phyloP scores from a whole-genome alignment of 1,140 invertebrate species.

The Temnothorax longispinosus region DNA sequence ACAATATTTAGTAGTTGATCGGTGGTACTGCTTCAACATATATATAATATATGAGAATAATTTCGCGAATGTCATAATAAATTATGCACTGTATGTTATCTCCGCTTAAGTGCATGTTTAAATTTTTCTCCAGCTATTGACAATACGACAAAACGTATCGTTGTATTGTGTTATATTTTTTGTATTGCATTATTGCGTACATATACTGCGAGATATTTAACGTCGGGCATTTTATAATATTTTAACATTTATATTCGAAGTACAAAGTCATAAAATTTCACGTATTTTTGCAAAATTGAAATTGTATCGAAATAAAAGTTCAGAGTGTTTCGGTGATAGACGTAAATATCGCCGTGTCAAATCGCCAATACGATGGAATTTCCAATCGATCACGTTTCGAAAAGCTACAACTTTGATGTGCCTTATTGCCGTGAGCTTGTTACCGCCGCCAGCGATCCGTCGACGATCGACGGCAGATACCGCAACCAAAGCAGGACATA shows the following conservation, averaged over 20 bases:
- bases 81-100: neutral
- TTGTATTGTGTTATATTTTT: neutral
- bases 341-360: constrained; percentile 8
- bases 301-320: neutral
- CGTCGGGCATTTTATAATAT: neutral
- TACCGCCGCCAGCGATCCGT: constrained; percentile 21
- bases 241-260: neutral
- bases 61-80: neutral
- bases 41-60: neutral
- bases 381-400: constrained; percentile 31
- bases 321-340: constrained; percentile 6
- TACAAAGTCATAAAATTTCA: constrained; percentile 1
- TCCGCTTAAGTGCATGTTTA: neutral
- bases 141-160: neutral
- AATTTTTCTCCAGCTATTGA: neutral
- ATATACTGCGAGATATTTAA: neutral
- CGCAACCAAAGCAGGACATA: constrained; percentile 45
- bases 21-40: neutral
- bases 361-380: neutral
- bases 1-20: neutral
- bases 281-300: neutral
- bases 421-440: constrained; percentile 49
- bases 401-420: constrained; percentile 43
- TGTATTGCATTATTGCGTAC: too few relatives aligned
- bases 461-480: constrained; percentile 46